Evolutionary conservation across 2,113 vertebrate genomes (phyloP), one percentile per base, ranked within the genome.

Genomic region (Pica pica): DNA sequence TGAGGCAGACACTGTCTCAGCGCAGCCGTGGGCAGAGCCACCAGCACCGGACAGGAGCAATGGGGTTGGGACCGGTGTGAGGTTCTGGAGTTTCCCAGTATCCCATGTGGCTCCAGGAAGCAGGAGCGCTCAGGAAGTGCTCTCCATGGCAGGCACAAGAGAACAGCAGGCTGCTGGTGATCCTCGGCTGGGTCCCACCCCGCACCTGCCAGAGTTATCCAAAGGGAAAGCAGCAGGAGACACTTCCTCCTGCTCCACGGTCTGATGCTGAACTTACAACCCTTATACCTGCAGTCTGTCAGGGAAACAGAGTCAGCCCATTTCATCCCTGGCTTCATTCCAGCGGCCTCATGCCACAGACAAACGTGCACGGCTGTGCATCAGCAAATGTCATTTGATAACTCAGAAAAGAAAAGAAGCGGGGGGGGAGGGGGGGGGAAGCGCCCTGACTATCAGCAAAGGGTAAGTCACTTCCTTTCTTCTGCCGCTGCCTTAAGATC

Each of bases 391-490:
- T 35, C 77, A 95, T 84, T 67, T 41, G 92, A 55, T 75, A 96
- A 94, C 90, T 89, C 86, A 20, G 68, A 65, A 49, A 64, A 83
- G 52, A 70, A 63, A 57, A 17, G 37, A 18, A 19, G 26, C 4
- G 20, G 16, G 39, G 39, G 20, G 16, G 39, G 39, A 39, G 39
- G 39, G 39, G 39, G 9, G 31, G 1, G 20, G 30, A 15, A 49
- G 37, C 35, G 28, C 84, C 55, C 73, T 55, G 82, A 86, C 39
- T 67, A 89, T 59, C 52, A 68, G 93, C 71, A 77, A 93, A 94
- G 86, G 77, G 83, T 82, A 94, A 95, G 69, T 70, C 61, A 60
- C 81, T 95, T 91, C 89, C 80, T 95, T 92, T 91, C 87, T 92
- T 86, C 87, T 87, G 89, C 59, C 2, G 26, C 74, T 80, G 77